Conservation (phyloP, 2,888 invertebrate species). For the Oxystoma pomonae region DNA sequence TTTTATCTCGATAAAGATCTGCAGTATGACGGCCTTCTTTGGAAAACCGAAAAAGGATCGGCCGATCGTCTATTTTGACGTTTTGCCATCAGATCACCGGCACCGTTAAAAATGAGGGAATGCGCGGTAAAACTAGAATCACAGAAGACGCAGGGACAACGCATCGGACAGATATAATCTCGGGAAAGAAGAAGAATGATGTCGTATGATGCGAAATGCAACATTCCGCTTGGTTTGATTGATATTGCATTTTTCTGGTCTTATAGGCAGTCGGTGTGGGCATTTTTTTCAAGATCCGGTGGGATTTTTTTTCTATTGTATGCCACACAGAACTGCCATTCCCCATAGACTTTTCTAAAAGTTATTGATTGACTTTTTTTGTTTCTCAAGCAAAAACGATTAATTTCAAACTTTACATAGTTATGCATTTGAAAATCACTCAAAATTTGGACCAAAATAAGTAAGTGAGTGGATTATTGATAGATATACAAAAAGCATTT, state of each 20-base stretch:
- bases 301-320: neutral
- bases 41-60: conserved; percentile 13
- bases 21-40: neutral
- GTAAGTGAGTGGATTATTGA: too few species aligned
- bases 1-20: neutral
- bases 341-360: too few species aligned
- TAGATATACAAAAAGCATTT: too few species aligned
- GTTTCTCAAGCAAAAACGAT: too few species aligned
- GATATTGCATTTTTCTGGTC: neutral
- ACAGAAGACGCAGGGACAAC: neutral
- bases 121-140: neutral
- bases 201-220: neutral
- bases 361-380: too few species aligned
- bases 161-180: neutral
- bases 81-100: conserved; percentile 14
- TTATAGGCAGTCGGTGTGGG: neutral
- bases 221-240: neutral
- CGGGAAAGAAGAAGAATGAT: neutral
- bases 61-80: conserved; percentile 19
- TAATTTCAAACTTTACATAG: too few species aligned
- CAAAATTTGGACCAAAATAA: too few species aligned
- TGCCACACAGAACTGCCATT: too few species aligned
- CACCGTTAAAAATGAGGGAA: neutral
- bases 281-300: neutral
- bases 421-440: too few species aligned